These are phyloP conservation scores for Arctopsyche grandis DNA, from an alignment of 1,140 invertebrate genomes.

Conservation along the genomic window DNA sequence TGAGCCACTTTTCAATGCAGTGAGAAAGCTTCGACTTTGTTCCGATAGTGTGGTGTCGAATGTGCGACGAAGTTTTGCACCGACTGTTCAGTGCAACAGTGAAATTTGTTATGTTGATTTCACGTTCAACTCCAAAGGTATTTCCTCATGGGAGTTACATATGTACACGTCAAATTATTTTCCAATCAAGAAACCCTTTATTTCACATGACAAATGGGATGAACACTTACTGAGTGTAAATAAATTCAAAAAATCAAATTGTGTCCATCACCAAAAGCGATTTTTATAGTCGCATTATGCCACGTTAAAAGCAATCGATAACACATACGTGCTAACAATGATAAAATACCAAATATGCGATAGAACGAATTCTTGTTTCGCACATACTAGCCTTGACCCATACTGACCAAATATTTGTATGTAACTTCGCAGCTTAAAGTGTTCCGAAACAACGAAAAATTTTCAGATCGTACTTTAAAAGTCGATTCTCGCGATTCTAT, in stretches of 20 bases:
- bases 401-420: too few species aligned
- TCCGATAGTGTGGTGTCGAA: constrained; percentile 9
- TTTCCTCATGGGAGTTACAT: too few species aligned
- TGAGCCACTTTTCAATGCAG: not conserved
- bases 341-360: constrained; percentile 8
- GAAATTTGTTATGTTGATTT: not conserved
- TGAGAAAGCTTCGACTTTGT: not conserved
- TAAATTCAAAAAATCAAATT: not conserved
- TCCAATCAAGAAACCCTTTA: too few species aligned
- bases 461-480: too few species aligned
- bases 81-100: not conserved
- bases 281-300: not conserved
- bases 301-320: constrained; percentile 1
- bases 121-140: not conserved
- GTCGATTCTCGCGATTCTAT: too few species aligned
- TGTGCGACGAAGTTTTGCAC: not conserved
- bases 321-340: not conserved
- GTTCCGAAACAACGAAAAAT: too few species aligned
- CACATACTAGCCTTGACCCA: too few species aligned
- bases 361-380: too few species aligned
- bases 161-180: not conserved
- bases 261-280: not conserved
- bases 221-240: too few species aligned
- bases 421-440: too few species aligned
- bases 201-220: too few species aligned